Evolutionary conservation across 2,888 invertebrate species (phyloP).

Genomic region (Brassicogethes aeneus): DNA sequence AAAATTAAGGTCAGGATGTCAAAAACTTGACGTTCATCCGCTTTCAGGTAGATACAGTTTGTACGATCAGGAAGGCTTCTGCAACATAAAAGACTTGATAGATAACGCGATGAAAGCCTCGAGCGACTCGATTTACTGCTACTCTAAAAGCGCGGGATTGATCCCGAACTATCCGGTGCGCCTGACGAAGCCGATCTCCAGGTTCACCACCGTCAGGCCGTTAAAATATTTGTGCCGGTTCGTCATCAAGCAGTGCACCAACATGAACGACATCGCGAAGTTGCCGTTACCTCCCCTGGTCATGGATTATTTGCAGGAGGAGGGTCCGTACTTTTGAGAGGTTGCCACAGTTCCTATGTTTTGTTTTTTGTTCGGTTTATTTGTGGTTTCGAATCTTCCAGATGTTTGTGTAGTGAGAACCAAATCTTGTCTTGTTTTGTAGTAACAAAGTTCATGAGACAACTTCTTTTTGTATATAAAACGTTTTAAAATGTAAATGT

Average conservation of each 20-base stretch:
- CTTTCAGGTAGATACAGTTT: slow-evolving; percentile 38
- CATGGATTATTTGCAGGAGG: slow-evolving; percentile 46
- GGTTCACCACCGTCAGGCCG: slow-evolving; percentile 61
- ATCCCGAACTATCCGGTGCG: slow-evolving; percentile 65
- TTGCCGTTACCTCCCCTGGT: slow-evolving; percentile 55
- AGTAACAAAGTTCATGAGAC: too few relatives aligned
- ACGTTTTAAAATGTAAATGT: too few relatives aligned
- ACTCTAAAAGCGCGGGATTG: slow-evolving; percentile 57
- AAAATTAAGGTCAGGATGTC: too few relatives aligned
- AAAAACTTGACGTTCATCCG: too few relatives aligned
- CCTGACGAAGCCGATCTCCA: slow-evolving; percentile 63
- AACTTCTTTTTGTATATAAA: too few relatives aligned
- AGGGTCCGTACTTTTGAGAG: slow-evolving; percentile 23
- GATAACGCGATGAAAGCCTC: slow-evolving; percentile 65
- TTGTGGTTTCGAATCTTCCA: too few relatives aligned
- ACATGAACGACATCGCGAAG: slow-evolving; percentile 58
- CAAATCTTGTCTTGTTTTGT: too few relatives aligned
- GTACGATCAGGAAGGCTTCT: slow-evolving; percentile 40
- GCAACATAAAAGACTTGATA: slow-evolving; percentile 62
- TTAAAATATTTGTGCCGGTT: slow-evolving; percentile 67
- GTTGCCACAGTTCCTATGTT: too few relatives aligned
- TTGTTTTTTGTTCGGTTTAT: too few relatives aligned
- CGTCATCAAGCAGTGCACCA: slow-evolving; percentile 59
- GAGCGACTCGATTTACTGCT: slow-evolving; percentile 62
- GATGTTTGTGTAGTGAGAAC: too few relatives aligned